phyloP scores from a whole-genome alignment of 2,888 invertebrate genomes.

The Bombylius discolor region DNA sequence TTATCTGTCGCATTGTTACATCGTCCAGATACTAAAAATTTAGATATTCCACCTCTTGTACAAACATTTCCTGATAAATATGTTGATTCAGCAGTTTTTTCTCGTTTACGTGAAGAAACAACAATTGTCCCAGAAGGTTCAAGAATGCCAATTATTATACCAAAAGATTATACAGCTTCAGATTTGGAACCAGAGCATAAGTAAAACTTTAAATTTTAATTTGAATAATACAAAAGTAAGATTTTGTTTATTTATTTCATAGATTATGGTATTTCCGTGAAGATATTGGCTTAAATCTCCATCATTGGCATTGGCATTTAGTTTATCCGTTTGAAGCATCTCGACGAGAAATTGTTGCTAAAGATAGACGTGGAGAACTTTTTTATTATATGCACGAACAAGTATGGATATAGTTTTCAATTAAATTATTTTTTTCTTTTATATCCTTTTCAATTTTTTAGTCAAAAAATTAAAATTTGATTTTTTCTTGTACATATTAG shows the following conservation, averaged over 20 bases:
- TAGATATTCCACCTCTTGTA: slow-evolving; percentile 43
- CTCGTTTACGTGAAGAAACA: slow-evolving; percentile 41
- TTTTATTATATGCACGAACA: slow-evolving; percentile 69
- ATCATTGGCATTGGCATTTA: slow-evolving; percentile 46
- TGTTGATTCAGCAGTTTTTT: slow-evolving; percentile 43
- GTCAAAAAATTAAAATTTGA: neutral
- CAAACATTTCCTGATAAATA: slow-evolving; percentile 51
- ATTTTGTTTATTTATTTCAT: neutral
- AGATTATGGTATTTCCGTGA: slow-evolving; percentile 58
- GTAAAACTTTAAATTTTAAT: neutral
- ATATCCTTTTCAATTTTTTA: neutral
- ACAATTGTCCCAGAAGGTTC: slow-evolving; percentile 44
- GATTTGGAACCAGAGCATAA: slow-evolving; percentile 59
- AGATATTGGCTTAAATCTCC: slow-evolving; percentile 40
- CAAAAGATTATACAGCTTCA: slow-evolving; percentile 55
- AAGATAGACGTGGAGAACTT: slow-evolving; percentile 64
- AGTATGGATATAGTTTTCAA: slow-evolving; percentile 32
- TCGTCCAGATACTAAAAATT: slow-evolving; percentile 42
- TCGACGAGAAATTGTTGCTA: slow-evolving; percentile 40
- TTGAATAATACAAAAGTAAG: neutral
- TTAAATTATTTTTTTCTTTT: slow-evolving; percentile 16
- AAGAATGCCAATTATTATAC: slow-evolving; percentile 45
- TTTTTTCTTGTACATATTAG: neutral
- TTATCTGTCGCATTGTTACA: slow-evolving; percentile 59
- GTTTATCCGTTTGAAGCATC: slow-evolving; percentile 64